Percentiles rank a stretch among this genome's conserved stretches.
These are phyloP conservation scores for Drosophila stalkeri DNA, from an alignment of 2,888 invertebrate genomes.

Conservation along the genomic window DNA sequence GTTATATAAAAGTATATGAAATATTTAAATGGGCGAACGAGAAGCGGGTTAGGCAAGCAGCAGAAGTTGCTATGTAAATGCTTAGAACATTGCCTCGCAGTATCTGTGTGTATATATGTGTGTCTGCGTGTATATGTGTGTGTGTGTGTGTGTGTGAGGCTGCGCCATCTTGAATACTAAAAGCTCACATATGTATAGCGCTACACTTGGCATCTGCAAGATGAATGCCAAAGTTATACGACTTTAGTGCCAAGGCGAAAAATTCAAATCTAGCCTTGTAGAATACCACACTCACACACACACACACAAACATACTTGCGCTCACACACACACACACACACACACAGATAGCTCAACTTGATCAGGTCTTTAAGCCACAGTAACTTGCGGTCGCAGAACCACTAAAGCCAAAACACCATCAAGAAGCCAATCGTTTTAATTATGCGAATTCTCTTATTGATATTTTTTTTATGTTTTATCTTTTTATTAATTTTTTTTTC, in stretches of 20 bases:
- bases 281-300: conserved; percentile 48
- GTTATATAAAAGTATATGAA: conserved; percentile 4
- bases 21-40: conserved; percentile 48
- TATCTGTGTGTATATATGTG: conserved; percentile 1
- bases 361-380: conserved; percentile 74
- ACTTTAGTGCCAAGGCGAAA: conserved; percentile 79
- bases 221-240: conserved; percentile 79
- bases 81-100: conserved; percentile 58
- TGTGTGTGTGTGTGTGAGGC: conserved; percentile 28
- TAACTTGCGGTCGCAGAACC: conserved; percentile 66
- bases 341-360: conserved; percentile 30
- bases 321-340: conserved; percentile 11
- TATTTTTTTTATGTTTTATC: conserved; percentile 26
- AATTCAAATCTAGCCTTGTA: conserved; percentile 75
- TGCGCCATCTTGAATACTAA: conserved; percentile 54
- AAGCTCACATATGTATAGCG: conserved; percentile 28
- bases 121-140: conserved; percentile 1
- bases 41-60: conserved; percentile 37
- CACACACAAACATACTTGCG: conserved; percentile 7
- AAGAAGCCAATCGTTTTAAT: conserved; percentile 61
- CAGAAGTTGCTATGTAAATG: conserved; percentile 47
- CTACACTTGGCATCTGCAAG: conserved; percentile 62
- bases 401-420: conserved; percentile 31
- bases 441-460: conserved; percentile 50
- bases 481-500: conserved; percentile 17